Percentiles rank a stretch among this genome's conserved stretches.
These are phyloP conservation scores for Sebastes nivosus DNA, from an alignment of 2,797 vertebrate genomes.

Conservation along the genomic window DNA sequence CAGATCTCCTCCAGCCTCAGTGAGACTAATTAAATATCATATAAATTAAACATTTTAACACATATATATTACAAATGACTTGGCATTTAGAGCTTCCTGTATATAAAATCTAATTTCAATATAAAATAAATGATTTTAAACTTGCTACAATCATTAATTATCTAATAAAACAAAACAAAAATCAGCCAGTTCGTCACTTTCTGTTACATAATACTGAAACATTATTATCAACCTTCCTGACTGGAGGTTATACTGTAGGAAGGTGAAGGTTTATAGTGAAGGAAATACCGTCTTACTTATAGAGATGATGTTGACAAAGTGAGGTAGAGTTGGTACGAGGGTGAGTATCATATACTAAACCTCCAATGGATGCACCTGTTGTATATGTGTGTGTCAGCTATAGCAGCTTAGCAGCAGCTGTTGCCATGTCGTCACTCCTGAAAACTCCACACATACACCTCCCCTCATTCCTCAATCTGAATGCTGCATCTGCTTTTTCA, in stretches of 20 bases:
- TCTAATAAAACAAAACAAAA: not conserved
- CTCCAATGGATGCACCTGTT: constrained; percentile 56
- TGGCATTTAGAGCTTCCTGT: not conserved
- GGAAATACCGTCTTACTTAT: not conserved
- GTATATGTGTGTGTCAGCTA: constrained; percentile 21
- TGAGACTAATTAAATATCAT: not conserved
- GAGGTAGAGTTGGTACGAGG: not conserved
- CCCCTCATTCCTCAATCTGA: constrained; percentile 9
- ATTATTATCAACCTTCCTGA: not conserved
- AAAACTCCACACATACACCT: not conserved
- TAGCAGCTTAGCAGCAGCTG: constrained; percentile 51
- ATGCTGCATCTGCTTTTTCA: not conserved
- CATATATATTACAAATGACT: not conserved
- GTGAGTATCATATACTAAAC: not conserved
- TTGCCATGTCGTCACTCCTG: constrained; percentile 23
- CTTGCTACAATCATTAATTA: not conserved
- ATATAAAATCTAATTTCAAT: not conserved
- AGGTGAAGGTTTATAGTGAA: not conserved
- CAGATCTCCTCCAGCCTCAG: not conserved
- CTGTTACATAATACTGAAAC: not conserved
- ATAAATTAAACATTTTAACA: not conserved
- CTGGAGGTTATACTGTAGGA: not conserved
- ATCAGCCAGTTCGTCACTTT: not conserved
- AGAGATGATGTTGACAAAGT: not conserved
- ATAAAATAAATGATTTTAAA: not conserved